phyloP scores from a whole-genome alignment of 2,113 vertebrate species.

The Muntiacus reevesi region DNA sequence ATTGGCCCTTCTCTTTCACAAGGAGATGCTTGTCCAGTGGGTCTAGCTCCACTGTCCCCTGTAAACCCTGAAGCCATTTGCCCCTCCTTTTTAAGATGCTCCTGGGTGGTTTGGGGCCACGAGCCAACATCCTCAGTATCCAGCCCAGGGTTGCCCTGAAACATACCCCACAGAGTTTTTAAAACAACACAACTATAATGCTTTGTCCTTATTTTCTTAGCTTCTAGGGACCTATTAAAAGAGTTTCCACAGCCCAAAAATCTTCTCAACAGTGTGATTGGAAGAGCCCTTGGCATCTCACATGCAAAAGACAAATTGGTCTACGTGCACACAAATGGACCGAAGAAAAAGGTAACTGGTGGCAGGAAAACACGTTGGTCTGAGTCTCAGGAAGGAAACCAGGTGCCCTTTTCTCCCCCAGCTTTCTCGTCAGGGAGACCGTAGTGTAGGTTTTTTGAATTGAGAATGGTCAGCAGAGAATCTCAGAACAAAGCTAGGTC shows the following conservation, averaged over 20 bases:
- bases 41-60: neutral
- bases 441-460: neutral
- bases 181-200: neutral
- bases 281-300: slow-evolving; percentile 86
- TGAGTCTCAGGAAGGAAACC: neutral
- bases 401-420: neutral
- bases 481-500: neutral
- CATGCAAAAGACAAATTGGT: slow-evolving; percentile 88
- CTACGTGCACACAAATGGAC: slow-evolving; percentile 88
- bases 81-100: neutral
- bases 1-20: neutral
- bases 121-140: neutral
- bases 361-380: neutral
- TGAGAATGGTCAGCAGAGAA: neutral
- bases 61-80: neutral
- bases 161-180: neutral
- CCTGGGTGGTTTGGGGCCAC: neutral
- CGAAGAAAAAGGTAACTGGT: slow-evolving; percentile 87
- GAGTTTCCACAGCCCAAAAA: slow-evolving; percentile 94
- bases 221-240: slow-evolving; percentile 82
- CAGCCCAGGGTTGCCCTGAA: neutral
- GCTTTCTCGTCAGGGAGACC: neutral
- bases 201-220: slow-evolving; percentile 61
- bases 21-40: neutral
- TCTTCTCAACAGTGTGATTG: slow-evolving; percentile 88